phyloP scores from a whole-genome alignment of 2,797 vertebrate species.

The Perodicticus potto region DNA sequence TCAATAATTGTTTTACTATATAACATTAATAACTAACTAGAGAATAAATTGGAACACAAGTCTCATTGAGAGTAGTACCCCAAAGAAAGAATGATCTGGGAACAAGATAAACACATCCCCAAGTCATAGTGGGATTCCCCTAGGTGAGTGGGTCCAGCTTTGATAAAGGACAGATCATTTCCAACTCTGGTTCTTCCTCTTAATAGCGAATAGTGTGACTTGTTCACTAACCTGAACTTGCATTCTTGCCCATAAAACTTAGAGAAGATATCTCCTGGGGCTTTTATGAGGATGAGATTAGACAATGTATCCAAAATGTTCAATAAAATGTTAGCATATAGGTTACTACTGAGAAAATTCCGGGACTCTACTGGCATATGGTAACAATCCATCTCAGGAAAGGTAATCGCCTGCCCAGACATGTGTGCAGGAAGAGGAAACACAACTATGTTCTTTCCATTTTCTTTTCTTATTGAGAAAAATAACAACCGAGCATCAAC shows the following conservation, averaged over 20 bases:
- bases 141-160: background rate
- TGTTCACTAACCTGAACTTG: background rate
- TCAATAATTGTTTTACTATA: background rate
- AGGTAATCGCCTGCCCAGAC: slow-evolving; percentile 1
- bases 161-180: background rate
- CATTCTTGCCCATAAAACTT: background rate
- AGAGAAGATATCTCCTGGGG: background rate
- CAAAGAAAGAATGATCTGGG: background rate
- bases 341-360: slow-evolving; percentile 12
- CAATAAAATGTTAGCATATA: background rate
- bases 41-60: background rate
- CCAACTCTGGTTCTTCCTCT: background rate
- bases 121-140: background rate
- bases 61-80: background rate
- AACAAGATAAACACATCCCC: background rate
- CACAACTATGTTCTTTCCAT: background rate
- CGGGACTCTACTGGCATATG: background rate
- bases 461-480: slow-evolving; percentile 56
- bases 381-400: slow-evolving; percentile 7
- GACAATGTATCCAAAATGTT: background rate
- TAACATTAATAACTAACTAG: slow-evolving; percentile 13
- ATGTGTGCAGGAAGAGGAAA: background rate
- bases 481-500: background rate
- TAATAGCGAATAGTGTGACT: background rate
- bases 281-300: background rate